These are phyloP conservation scores for Vespertilio murinus DNA, from an alignment of 2,797 vertebrate species.

Conservation along the genomic window DNA sequence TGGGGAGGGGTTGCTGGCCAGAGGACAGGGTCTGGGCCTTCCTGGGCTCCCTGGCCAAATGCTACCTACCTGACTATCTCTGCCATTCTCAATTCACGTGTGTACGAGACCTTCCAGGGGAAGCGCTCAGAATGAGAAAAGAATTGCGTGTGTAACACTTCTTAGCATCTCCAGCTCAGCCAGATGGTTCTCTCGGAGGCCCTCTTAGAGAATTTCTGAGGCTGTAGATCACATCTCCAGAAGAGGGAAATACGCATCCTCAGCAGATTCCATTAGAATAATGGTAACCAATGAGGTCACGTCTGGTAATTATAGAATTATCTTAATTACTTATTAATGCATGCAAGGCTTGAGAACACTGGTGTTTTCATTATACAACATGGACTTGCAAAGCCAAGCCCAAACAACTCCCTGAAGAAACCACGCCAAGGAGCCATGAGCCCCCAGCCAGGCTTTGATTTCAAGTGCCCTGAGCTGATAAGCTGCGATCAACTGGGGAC, in stretches of 20 bases:
- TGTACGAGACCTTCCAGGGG: not conserved
- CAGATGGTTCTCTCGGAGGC: not conserved
- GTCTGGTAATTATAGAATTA: constrained; percentile 69
- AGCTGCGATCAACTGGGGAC: not conserved
- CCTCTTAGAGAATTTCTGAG: not conserved
- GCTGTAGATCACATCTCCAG: constrained; percentile 25
- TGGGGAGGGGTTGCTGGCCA: not conserved
- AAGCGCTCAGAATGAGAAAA: not conserved
- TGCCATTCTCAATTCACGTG: not conserved
- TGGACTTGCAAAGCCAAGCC: constrained; percentile 5
- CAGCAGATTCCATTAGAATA: constrained; percentile 67
- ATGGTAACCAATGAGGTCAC: constrained; percentile 64
- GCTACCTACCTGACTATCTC: not conserved
- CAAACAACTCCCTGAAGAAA: not conserved
- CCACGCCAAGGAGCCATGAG: not conserved
- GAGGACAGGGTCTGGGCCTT: not conserved
- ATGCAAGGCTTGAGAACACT: constrained; percentile 38
- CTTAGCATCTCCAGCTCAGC: not conserved
- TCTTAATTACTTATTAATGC: constrained; percentile 66
- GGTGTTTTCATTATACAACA: not conserved
- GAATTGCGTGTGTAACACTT: not conserved
- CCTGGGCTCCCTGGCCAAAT: not conserved
- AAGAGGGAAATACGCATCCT: not conserved
- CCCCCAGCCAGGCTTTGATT: not conserved
- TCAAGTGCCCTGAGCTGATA: not conserved